Base-by-base conservation (phyloP, 2,797 vertebrate genomes). In the Chromobotia macracanthus region DNA sequence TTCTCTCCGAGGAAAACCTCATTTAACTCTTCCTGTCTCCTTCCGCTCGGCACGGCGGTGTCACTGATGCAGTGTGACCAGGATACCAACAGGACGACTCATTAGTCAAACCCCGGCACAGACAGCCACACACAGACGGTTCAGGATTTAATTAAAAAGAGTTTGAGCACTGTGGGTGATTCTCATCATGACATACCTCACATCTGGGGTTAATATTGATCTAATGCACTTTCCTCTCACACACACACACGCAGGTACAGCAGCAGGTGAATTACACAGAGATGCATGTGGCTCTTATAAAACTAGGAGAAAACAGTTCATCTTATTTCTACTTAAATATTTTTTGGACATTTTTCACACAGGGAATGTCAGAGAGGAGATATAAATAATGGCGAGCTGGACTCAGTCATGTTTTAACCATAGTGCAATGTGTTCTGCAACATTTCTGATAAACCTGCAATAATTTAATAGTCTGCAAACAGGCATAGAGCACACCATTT, bases 61-160 rank as follows among this genome's bases (percentile, higher is more conserved):
- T 80, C 72, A 82, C 88, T 90, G 56, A 90, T 73, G 80, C 75
- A 76, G 93, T 95, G 92, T 95, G 95, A 95, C 94, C 94, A 87
- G 92, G 89, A 90, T 93, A 90, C 90, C 91, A 95, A 97, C 94
- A 95, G 95, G 93, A 91, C 94, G 94, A 89, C 92, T 97, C 95
- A 96, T 98, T 98, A 96, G 94, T 95, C 95, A 94, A 60, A 94
- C 87, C 94, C 71, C 76, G 80, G 75, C 75, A 78, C 51, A n/a
- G 56, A 73, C 72, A 80, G 60, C 21, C 60, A 74, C 75, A 23
- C 75, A 75, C 77, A 77, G 72, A 80, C 82, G 87, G 88, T 91
- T 94, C 93, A 93, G 92, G 91, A 94, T 96, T 96, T 95, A 95
- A 96, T 96, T 94, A 95, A 93, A 95, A 94, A 93, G 91, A 91